Conservation (phyloP, 1,140 invertebrate genomes). For the Pararge aegeria region DNA sequence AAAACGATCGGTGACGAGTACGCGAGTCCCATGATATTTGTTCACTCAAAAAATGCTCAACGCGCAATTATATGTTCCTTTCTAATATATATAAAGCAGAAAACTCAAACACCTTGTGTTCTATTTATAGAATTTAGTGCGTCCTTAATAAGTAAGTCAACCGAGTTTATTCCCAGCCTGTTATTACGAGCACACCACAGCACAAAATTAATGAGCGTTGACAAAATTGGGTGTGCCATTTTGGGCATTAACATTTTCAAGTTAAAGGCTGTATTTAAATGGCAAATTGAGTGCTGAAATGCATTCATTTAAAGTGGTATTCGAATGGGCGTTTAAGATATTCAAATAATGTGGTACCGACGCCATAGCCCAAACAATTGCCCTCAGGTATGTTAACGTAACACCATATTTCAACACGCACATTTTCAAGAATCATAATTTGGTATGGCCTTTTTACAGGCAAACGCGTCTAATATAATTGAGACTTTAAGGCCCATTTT, state of each 20-base stretch:
- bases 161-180: conserved; percentile 30
- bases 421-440: not conserved
- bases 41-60: no score
- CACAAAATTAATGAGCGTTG: not conserved
- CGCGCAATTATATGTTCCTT: no score
- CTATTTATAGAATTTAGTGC: conserved; percentile 42
- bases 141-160: conserved; percentile 36
- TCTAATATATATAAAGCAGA: no score
- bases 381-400: conserved; percentile 33
- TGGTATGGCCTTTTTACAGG: no score
- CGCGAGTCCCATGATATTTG: no score
- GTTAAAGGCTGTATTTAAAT: conserved; percentile 8
- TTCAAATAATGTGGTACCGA: conserved; percentile 34
- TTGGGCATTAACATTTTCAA: conserved; percentile 3
- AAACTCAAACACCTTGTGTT: conserved; percentile 33
- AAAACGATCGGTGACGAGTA: no score
- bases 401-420: conserved; percentile 29
- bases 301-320: conserved; percentile 1
- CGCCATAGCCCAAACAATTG: conserved; percentile 38
- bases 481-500: no score
- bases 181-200: conserved; percentile 21
- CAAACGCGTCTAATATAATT: no score
- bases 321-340: conserved; percentile 37
- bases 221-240: conserved; percentile 8
- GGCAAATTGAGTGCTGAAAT: not conserved